Conservation (phyloP, 2,888 invertebrate genomes). For the Elmis aenea region DNA sequence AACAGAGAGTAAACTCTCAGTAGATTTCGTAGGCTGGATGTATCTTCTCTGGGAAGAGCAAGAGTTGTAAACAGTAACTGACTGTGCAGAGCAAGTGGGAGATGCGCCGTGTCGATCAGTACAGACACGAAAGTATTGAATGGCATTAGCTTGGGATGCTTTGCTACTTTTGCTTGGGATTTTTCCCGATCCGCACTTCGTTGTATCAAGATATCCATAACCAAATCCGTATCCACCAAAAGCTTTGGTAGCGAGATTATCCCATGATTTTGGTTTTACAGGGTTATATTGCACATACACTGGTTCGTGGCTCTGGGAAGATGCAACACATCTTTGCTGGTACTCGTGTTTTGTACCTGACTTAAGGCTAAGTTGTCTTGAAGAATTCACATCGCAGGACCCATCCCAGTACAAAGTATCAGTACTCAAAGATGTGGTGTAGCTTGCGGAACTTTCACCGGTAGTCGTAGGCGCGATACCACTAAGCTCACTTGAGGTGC, state of each 20-base stretch:
- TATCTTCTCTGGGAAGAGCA: slow-evolving; percentile 40
- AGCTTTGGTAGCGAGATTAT: slow-evolving; percentile 79
- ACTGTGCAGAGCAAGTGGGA: slow-evolving; percentile 57
- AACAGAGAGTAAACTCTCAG: slow-evolving; percentile 69
- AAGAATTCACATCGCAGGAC: slow-evolving; percentile 38
- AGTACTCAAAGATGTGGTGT: slow-evolving; percentile 80
- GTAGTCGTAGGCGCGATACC: slow-evolving; percentile 55
- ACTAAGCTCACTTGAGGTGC: slow-evolving; percentile 71
- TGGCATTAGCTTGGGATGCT: slow-evolving; percentile 29
- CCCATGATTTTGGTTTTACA: slow-evolving; percentile 83
- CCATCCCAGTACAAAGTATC: slow-evolving; percentile 82
- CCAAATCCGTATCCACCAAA: slow-evolving; percentile 84
- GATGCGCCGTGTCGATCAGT: slow-evolving; percentile 50
- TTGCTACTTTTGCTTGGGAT: slow-evolving; percentile 43
- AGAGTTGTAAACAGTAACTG: slow-evolving; percentile 34
- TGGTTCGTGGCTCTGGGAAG: slow-evolving; percentile 36
- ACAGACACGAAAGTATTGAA: slow-evolving; percentile 43
- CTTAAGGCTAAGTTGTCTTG: slow-evolving; percentile 45
- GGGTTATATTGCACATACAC: slow-evolving; percentile 49
- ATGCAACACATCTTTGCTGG: slow-evolving; percentile 14
- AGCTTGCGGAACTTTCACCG: slow-evolving; percentile 72
- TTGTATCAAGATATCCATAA: slow-evolving; percentile 74
- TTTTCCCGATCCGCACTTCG: slow-evolving; percentile 40
- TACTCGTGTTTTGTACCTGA: slow-evolving; percentile 41
- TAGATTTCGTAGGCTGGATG: slow-evolving; percentile 70